These are phyloP conservation scores for Chiloscyllium plagiosum DNA, from an alignment of 2,113 vertebrate genomes.

Conservation along the genomic window DNA sequence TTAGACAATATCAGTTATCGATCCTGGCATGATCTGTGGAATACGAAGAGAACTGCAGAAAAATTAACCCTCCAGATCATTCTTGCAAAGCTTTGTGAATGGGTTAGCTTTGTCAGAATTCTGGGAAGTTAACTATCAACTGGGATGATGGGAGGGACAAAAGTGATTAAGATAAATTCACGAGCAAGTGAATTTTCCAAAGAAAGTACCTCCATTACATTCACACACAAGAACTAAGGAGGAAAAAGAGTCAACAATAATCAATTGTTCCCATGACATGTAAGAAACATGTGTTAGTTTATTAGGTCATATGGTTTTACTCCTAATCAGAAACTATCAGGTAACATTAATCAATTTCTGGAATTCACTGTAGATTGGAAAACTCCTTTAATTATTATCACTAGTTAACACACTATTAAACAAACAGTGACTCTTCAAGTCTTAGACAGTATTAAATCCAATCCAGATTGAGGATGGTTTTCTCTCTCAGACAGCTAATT, in stretches of 20 bases:
- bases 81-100: not conserved
- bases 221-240: not conserved
- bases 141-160: not conserved
- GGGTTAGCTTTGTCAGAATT: not conserved
- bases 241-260: not conserved
- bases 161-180: not conserved
- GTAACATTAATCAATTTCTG: conserved; percentile 13
- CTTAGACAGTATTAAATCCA: not conserved
- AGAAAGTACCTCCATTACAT: not conserved
- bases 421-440: not conserved
- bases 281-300: not conserved
- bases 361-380: conserved; percentile 1
- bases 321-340: not conserved
- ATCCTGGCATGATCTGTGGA: not conserved
- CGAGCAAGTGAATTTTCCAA: not conserved
- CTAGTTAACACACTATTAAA: not conserved
- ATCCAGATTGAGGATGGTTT: not conserved
- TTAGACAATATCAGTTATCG: not conserved
- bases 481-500: not conserved
- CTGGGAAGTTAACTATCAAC: not conserved
- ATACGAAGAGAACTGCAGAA: not conserved
- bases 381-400: not conserved
- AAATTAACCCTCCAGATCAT: not conserved
- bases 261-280: not conserved
- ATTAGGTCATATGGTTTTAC: conserved; percentile 16